These are phyloP conservation scores for Pithys albifrons DNA, from an alignment of 2,113 vertebrate species.

Conservation along the genomic window DNA sequence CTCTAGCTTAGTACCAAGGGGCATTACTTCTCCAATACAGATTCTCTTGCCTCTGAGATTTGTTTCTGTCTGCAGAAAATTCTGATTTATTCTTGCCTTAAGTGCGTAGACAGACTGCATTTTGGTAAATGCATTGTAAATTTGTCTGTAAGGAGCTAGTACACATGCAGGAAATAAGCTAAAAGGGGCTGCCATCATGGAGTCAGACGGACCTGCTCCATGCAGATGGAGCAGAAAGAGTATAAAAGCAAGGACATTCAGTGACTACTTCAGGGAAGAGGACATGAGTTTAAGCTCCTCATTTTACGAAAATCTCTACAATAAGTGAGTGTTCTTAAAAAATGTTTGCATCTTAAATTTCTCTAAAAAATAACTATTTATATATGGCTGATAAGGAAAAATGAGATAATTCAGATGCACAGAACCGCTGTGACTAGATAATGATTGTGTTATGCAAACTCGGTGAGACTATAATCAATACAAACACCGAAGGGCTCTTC, in stretches of 20 bases:
- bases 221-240: background rate
- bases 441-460: background rate
- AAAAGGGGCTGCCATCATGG: background rate
- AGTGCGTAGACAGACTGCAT: background rate
- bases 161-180: background rate
- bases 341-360: background rate
- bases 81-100: background rate
- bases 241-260: background rate
- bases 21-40: background rate
- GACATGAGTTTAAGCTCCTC: background rate
- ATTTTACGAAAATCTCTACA: background rate
- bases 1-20: background rate
- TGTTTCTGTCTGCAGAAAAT: background rate
- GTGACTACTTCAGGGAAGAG: background rate
- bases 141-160: background rate
- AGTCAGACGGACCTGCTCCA: background rate
- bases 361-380: background rate
- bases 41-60: background rate
- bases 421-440: background rate
- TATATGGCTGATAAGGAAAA: background rate
- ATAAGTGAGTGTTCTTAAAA: background rate
- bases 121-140: background rate
- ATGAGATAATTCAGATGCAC: background rate
- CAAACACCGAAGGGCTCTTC: background rate
- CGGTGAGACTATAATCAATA: background rate